Evolutionary conservation across 2,888 invertebrate genomes (phyloP).

Genomic region (Clusia tigrina): DNA sequence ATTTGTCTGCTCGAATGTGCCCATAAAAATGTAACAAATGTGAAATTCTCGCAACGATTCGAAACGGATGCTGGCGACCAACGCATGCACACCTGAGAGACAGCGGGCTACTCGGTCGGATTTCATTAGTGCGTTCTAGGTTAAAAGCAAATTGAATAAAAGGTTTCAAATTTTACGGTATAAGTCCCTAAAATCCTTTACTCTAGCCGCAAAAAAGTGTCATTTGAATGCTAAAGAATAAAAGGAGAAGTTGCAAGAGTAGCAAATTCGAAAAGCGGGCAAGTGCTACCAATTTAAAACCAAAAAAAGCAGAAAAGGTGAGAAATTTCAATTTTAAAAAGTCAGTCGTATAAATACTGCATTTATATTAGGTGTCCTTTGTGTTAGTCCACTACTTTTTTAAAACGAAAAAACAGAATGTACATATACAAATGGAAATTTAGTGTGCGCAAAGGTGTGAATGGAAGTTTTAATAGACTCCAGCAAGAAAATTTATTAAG

Average conservation of each 20-base stretch:
- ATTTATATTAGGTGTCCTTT: slow-evolving; percentile 27
- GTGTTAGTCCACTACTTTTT: too few species aligned
- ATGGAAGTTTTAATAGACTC: slow-evolving; percentile 27
- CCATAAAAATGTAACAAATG: slow-evolving; percentile 51
- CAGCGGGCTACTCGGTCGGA: slow-evolving; percentile 5
- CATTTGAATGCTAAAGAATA: not conserved
- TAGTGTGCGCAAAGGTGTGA: slow-evolving; percentile 4
- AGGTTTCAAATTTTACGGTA: too few species aligned
- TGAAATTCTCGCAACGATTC: slow-evolving; percentile 36
- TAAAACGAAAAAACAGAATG: slow-evolving; percentile 2
- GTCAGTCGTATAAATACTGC: slow-evolving; percentile 22
- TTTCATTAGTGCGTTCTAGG: slow-evolving; percentile 35
- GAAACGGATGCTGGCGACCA: slow-evolving; percentile 36
- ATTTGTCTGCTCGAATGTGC: slow-evolving; percentile 44
- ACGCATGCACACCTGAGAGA: slow-evolving; percentile 20
- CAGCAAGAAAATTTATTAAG: slow-evolving; percentile 45
- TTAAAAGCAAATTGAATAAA: too few species aligned
- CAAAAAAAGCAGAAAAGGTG: slow-evolving; percentile 14
- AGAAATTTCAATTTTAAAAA: slow-evolving; percentile 29
- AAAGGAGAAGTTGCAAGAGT: not conserved
- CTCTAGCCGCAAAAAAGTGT: slow-evolving; percentile 17
- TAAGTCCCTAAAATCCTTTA: too few species aligned
- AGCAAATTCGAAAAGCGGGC: not conserved
- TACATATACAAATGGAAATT: not conserved
- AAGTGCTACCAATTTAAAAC: not conserved